Base-by-base conservation (phyloP, 2,113 vertebrate species). In the Willisornis vidua region DNA sequence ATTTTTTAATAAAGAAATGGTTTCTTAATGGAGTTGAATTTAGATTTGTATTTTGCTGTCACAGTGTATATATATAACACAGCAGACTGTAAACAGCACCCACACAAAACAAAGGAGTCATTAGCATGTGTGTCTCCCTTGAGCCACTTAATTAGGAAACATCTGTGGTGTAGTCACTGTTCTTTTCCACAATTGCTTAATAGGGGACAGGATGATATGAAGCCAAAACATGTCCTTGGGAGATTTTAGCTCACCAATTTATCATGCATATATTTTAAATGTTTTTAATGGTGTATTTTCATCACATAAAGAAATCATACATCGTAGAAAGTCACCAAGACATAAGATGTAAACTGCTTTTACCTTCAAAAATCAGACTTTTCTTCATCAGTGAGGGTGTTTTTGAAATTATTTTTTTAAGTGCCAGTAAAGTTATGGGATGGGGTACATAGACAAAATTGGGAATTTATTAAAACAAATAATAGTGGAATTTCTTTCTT, bases 141-240 rank as follows among this genome's bases (percentile, higher is more conserved):
- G 51, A 96, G 81, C 61, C 33, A 41, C 41, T 87, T 89, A 87
- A 84, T 94, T 89, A 90, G 58, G 66, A 89, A 96, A 84, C 65
- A 92, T 91, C 87, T 91, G 91, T 85, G 81, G 31, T 75, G 41
- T 89, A 82, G 77, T 74, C 91, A 92, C 76, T n/a, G 46, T 87
- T 94, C 84, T 94, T 71, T 67, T 68, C 25, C 45, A 75, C 72
- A 74, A 81, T 51, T 89, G 52, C 17, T 92, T 90, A 77, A 83
- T 94, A 68, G 37, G 24, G 24, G 28, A 76, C 52, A 76, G 45
- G 57, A 72, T 71, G 20, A 90, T 74, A 71, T 35, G 45, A 85
- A 92, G 66, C 19, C 49, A 89, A 87, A 94, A 65, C 75, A 68
- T 9, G 24, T 81, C 61, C 95, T 45, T 72, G 68, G 75, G 76